Evolutionary conservation across 1,140 invertebrate genomes (phyloP).

Genomic region (Diuraphis noxia): DNA sequence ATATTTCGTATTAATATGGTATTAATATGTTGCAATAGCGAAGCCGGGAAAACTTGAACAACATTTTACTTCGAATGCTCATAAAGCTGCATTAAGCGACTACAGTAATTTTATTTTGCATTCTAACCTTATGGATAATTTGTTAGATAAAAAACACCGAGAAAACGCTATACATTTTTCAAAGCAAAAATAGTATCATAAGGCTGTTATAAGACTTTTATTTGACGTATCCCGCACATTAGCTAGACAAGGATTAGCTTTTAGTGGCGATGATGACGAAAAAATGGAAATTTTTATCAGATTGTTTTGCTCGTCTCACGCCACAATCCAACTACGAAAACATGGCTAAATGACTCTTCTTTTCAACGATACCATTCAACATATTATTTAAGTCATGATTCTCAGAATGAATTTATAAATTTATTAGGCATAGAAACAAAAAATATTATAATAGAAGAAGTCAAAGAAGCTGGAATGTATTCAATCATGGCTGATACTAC

Average conservation of each 20-base stretch:
- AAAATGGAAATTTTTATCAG: constrained; percentile 27
- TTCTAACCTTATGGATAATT: neutral
- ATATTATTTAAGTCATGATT: constrained; percentile 44
- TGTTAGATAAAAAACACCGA: neutral
- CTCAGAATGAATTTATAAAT: constrained; percentile 44
- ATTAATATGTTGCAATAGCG: too few relatives aligned
- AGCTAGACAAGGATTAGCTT: constrained; percentile 28
- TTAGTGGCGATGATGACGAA: constrained; percentile 6
- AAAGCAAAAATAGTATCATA: constrained; percentile 2
- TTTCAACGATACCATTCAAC: neutral
- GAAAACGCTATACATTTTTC: neutral
- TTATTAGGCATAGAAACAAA: neutral
- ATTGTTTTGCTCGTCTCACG: neutral
- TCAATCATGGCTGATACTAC: neutral
- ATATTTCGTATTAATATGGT: too few relatives aligned
- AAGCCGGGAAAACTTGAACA: neutral
- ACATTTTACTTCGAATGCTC: neutral
- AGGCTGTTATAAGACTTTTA: neutral
- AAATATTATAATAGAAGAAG: constrained; percentile 17
- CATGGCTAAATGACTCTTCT: neutral
- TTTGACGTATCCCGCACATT: neutral
- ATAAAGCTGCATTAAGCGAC: neutral
- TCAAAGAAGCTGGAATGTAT: constrained; percentile 5
- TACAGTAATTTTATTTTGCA: neutral
- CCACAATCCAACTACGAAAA: constrained; percentile 25